These are phyloP conservation scores for Dendrophyllia cribrosa DNA, from an alignment of 64 coral and sea anemone species.

Conservation along the genomic window DNA sequence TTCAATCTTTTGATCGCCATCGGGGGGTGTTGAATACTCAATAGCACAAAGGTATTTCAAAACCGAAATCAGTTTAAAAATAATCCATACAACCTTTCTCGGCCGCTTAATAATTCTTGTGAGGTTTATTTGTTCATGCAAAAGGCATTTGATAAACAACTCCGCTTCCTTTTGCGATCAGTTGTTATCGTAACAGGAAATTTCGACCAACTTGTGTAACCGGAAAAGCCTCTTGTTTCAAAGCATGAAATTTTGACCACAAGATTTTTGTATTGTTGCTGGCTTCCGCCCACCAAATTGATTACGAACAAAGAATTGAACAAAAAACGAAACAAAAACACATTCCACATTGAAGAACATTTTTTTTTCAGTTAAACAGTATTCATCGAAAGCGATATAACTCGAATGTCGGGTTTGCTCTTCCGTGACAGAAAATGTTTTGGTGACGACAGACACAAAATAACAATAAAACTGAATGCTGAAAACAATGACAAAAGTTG, in stretches of 20 bases:
- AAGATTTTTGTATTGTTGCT: background rate
- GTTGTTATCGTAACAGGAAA: slow-evolving; percentile 14
- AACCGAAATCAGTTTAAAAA: too few relatives aligned
- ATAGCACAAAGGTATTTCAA: too few relatives aligned
- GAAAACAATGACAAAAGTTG: background rate
- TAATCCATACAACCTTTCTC: background rate
- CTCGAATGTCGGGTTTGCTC: background rate
- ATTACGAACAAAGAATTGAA: background rate
- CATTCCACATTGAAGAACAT: background rate
- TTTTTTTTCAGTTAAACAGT: background rate
- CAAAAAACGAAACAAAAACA: background rate
- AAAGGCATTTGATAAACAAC: too few relatives aligned
- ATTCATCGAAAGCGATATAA: background rate
- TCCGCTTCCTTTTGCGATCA: background rate
- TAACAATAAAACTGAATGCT: background rate
- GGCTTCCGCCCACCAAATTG: slow-evolving; percentile 32
- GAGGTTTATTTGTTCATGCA: too few relatives aligned
- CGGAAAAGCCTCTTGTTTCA: slow-evolving; percentile 21
- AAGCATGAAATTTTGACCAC: slow-evolving; percentile 2
- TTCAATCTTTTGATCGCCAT: background rate
- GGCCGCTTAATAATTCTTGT: too few relatives aligned
- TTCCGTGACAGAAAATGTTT: slow-evolving; percentile 7
- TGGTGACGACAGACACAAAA: background rate
- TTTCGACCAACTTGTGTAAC: background rate
- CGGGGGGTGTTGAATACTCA: too few relatives aligned